phyloP scores from a whole-genome alignment of 1,140 invertebrate species.

The Olivierus martensii region DNA sequence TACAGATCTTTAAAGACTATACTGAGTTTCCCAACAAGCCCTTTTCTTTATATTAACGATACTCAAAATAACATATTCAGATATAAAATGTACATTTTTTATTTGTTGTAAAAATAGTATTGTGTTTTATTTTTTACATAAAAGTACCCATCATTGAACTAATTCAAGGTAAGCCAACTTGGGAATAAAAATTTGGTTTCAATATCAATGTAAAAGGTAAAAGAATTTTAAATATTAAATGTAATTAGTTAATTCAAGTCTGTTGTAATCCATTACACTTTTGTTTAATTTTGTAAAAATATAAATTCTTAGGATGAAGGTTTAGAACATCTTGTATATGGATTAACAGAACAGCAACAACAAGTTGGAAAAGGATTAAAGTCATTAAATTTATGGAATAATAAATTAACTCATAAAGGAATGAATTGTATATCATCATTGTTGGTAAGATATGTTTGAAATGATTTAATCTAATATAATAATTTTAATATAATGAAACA shows the following conservation, averaged over 20 bases:
- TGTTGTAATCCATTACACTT: not conserved
- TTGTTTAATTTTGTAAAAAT: conserved; percentile 40
- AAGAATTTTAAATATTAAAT: not conserved
- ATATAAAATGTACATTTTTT: too few relatives aligned
- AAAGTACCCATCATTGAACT: too few relatives aligned
- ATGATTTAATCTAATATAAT: too few relatives aligned
- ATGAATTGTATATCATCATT: conserved; percentile 45
- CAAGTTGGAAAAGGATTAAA: conserved; percentile 44
- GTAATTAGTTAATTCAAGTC: conserved; percentile 3
- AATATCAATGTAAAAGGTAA: not conserved
- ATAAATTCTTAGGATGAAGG: conserved; percentile 61
- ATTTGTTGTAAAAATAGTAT: too few relatives aligned
- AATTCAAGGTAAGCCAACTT: too few relatives aligned
- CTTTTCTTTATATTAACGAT: too few relatives aligned
- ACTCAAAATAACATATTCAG: too few relatives aligned
- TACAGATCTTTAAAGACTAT: too few relatives aligned
- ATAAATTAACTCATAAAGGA: conserved; percentile 58
- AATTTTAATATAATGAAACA: too few relatives aligned
- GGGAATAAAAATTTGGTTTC: too few relatives aligned
- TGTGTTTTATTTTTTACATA: too few relatives aligned
- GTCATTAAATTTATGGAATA: conserved; percentile 71
- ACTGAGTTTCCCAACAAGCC: too few relatives aligned
- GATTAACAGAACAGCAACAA: conserved; percentile 47
- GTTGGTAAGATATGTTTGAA: conserved; percentile 45
- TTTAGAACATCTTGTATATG: conserved; percentile 50